Base-by-base conservation (phyloP, 2,113 vertebrate genomes). In the Pelecanoides urinatrix region DNA sequence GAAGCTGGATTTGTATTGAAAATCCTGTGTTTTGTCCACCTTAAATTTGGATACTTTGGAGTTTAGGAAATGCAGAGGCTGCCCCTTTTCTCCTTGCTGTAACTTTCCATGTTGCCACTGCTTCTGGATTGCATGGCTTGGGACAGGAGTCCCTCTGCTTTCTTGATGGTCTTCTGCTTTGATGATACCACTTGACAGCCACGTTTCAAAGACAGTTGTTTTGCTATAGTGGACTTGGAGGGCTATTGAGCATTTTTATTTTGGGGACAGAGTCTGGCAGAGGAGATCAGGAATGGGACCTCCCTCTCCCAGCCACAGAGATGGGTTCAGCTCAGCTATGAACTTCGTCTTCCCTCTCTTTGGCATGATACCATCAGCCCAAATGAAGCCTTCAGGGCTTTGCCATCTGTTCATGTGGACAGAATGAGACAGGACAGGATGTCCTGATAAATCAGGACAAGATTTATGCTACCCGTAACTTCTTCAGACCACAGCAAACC, bases 241-340 rank as follows among this genome's bases (percentile, higher is more conserved):
- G 36, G n/a, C 53, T 72, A 9, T 8, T 53, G n/a, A 56, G 17
- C 26, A 49, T 55, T 44, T 62, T 42, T 25, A 38, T 90, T 70
- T 55, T 62, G 36, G 32, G 14, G 27, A 38, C 22, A 42, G 53
- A 32, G 17, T 22, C 32, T 70, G 38, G 17, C 44, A 40, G 49
- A 70, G 58, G 38, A 52, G 62, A 30, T 62, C 20, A 9, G 23
- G 22, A 29, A 45, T 30, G 15, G n/a, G 42, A 68, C 27, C 17
- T 74, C 29, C 10, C 4, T 79, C 23, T 79, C 29, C 44, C 0
- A 0, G 15, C 8, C 8, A 8, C 1, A 1, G 42, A 52, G 44
- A 7, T 40, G 49, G 9, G 13, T 55, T 89, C 25, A 53, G 19
- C n/a, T 80, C 13, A 11, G 49, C 50, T 59, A 4, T 30, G 16